Conservation (phyloP, 2,113 vertebrate species). For the Ornithorhynchus anatinus region DNA sequence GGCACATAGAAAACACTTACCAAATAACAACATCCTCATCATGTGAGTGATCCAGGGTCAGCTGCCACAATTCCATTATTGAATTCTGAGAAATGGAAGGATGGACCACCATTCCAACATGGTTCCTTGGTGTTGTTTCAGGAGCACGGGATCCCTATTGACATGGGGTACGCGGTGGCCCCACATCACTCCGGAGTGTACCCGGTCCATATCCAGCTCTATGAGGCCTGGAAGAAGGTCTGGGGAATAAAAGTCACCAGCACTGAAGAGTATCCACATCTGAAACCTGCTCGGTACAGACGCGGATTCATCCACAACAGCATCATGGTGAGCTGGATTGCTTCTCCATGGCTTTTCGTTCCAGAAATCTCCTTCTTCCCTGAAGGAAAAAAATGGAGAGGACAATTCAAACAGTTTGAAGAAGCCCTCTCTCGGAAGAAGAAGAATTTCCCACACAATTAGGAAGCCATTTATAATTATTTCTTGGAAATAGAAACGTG, state of each 20-base stretch:
- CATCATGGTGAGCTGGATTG: constrained; percentile 88
- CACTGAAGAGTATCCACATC: constrained; percentile 96
- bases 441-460: neutral
- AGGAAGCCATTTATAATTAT: neutral
- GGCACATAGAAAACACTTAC: too few relatives aligned
- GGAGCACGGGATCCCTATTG: constrained; percentile 90
- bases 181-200: constrained; percentile 97
- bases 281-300: constrained; percentile 95
- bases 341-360: constrained; percentile 47
- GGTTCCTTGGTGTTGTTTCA: constrained; percentile 51
- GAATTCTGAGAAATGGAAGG: neutral
- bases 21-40: too few relatives aligned
- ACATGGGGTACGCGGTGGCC: constrained; percentile 94
- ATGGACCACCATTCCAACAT: neutral
- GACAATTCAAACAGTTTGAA: neutral
- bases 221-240: constrained; percentile 93
- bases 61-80: too few relatives aligned
- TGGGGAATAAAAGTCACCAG: constrained; percentile 95
- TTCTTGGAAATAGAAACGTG: neutral
- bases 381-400: neutral
- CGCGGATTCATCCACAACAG: constrained; percentile 93
- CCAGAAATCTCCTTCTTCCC: neutral
- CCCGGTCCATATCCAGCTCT: constrained; percentile 93
- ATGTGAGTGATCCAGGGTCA: too few relatives aligned
- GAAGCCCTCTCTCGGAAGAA: neutral